Base-by-base conservation (phyloP, 2,797 vertebrate species). In the Leucoraja ocellata region DNA sequence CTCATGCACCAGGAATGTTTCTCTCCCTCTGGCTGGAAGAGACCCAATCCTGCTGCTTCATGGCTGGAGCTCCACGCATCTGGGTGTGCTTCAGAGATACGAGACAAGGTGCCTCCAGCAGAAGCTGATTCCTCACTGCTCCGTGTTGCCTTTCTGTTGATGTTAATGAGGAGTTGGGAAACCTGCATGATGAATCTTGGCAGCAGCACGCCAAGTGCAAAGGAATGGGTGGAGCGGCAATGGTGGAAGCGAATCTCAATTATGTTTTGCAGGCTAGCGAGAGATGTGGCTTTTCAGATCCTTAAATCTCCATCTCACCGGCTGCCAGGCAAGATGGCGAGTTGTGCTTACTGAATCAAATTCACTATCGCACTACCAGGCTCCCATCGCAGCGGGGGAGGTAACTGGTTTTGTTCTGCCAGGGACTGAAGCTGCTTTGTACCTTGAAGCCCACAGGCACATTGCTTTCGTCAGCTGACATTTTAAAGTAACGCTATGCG, bases 401-500 rank as follows among this genome's bases (percentile, higher is more conserved):
- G 84, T 32, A 9, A 7, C 84, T 68, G 61, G 63, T 68, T 68
- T 68, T 36, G 10, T 68, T 68, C 84, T 88, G 84, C 32, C 61
- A 88, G 84, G 84, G 28, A 36, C 28, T 68, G 84, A 88, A 88
- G 36, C n/a, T 68, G 25, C 63, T 88, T 88, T 68, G 61, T 88
- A 88, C n/a, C 84, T 21, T 32, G n/a, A 68, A 36, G 84, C 63
- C 84, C 36, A 88, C n/a, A 88, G 84, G 61, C 84, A 88, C 61
- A 68, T 88, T 68, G 61, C 16, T 36, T 88, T 88, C 63, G 10
- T 63, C 83, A 84, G 13, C 58, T 86, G 61, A 68, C 63, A 68
- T 65, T 36, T 18, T 36, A 65, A 88, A 88, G 63, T 13, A 65
- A 36, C 63, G 7, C 61, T 36, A 88, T 21, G 61, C 0, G 16